phyloP scores from a whole-genome alignment of 2,888 invertebrate species.

The Pristionchus exspectatus region DNA sequence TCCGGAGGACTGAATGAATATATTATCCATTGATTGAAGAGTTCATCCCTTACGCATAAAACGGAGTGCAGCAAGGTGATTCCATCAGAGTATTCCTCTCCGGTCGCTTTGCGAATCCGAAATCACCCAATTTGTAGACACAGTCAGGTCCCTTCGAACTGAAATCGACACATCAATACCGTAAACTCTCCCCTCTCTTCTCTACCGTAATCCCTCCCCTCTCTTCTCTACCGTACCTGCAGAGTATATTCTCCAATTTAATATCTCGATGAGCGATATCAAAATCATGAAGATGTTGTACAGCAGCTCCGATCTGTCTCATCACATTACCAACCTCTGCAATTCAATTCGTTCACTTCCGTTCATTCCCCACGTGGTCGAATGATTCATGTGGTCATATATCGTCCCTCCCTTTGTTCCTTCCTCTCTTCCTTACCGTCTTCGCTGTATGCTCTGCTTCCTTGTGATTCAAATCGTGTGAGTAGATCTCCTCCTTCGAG shows the following conservation, averaged over 20 bases:
- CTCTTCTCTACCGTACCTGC: slow-evolving; percentile 82
- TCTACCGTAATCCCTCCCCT: neutral
- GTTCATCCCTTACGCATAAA: slow-evolving; percentile 87
- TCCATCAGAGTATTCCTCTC: slow-evolving; percentile 87
- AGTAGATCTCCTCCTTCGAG: slow-evolving; percentile 99
- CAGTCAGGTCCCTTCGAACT: slow-evolving; percentile 84
- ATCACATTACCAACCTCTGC: slow-evolving; percentile 94
- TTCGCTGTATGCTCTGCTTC: slow-evolving; percentile 96
- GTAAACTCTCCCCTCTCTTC: neutral
- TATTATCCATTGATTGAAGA: slow-evolving; percentile 11
- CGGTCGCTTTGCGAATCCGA: slow-evolving; percentile 98
- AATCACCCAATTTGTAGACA: slow-evolving; percentile 96
- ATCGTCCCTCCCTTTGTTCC: neutral
- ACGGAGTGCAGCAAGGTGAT: slow-evolving; percentile 99
- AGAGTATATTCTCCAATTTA: slow-evolving; percentile 90
- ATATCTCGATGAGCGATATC: slow-evolving; percentile 87
- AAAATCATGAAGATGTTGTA: slow-evolving; percentile 92
- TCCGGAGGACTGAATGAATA: slow-evolving; percentile 83
- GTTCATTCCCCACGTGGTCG: neutral
- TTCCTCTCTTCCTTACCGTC: slow-evolving; percentile 83
- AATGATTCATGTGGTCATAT: neutral
- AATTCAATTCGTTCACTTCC: slow-evolving; percentile 63
- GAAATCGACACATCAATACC: slow-evolving; percentile 50
- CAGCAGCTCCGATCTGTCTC: slow-evolving; percentile 95
- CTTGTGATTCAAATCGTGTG: slow-evolving; percentile 94